These are phyloP conservation scores for Conomelus anceps DNA, from an alignment of 2,888 invertebrate species.

Conservation along the genomic window DNA sequence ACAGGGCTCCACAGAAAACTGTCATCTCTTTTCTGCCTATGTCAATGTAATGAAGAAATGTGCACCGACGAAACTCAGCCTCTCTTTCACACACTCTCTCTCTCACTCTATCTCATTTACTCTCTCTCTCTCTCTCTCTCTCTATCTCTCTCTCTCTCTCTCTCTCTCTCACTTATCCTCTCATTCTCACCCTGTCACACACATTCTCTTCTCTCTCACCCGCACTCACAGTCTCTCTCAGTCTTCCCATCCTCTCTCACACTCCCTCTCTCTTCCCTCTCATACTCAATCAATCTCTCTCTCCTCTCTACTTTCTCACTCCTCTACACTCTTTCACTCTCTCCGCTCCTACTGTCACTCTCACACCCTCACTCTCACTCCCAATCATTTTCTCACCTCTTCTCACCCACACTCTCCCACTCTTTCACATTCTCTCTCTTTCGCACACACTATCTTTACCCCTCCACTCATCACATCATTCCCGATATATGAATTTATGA, in stretches of 20 bases:
- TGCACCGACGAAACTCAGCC: no score
- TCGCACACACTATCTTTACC: background rate
- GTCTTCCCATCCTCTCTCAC: background rate
- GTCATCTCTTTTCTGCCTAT: background rate
- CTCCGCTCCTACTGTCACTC: background rate
- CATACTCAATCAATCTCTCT: background rate
- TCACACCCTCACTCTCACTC: background rate
- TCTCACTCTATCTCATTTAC: no score
- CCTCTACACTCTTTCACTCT: background rate
- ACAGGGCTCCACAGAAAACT: no score
- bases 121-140: no score
- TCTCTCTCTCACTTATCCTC: background rate
- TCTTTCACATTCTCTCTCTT: background rate
- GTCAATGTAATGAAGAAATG: background rate
- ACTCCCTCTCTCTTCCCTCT: background rate
- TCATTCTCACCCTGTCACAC: background rate
- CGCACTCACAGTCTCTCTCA: background rate
- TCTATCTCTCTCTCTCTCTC: background rate
- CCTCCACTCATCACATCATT: background rate
- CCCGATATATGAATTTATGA: no score
- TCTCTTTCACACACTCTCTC: no score
- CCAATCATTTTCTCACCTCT: background rate
- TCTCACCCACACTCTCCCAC: background rate
- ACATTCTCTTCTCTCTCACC: background rate
- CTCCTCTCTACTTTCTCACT: background rate